A percentile compares a stretch with the other conserved stretches of the same genome.
phyloP scores from a whole-genome alignment of 2,797 vertebrate species.

The Gymnocypris eckloni region DNA sequence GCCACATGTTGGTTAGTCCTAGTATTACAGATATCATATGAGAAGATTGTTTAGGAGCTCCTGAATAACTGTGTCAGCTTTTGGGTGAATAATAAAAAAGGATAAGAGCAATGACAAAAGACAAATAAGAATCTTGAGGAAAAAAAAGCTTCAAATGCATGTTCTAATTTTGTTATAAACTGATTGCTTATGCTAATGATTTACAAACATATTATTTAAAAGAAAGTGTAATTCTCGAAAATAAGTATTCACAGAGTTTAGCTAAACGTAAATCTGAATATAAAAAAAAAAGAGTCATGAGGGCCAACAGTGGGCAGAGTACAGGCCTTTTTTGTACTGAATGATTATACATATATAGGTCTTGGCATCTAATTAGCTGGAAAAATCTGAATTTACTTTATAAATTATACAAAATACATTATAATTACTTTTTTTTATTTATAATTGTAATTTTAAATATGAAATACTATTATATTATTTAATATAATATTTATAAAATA shows the following conservation, averaged over 20 bases:
- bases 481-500: neutral
- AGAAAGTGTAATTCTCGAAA: too few relatives aligned
- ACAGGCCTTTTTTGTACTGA: neutral
- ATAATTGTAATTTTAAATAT: neutral
- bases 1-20: slow-evolving; percentile 72
- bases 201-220: too few relatives aligned
- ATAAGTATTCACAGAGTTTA: neutral
- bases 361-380: neutral
- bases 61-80: neutral
- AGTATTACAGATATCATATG: slow-evolving; percentile 27
- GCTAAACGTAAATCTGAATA: neutral
- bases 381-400: neutral
- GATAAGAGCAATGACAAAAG: neutral
- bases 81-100: neutral
- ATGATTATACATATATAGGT: neutral
- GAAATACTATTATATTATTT: neutral
- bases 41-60: neutral
- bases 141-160: neutral
- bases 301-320: neutral
- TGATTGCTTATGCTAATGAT: neutral
- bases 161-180: neutral
- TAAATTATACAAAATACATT: neutral
- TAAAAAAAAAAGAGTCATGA: neutral
- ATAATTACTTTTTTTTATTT: neutral
- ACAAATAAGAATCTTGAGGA: neutral